Conservation (phyloP, 2,888 invertebrate species). For the Morpho achilles region DNA sequence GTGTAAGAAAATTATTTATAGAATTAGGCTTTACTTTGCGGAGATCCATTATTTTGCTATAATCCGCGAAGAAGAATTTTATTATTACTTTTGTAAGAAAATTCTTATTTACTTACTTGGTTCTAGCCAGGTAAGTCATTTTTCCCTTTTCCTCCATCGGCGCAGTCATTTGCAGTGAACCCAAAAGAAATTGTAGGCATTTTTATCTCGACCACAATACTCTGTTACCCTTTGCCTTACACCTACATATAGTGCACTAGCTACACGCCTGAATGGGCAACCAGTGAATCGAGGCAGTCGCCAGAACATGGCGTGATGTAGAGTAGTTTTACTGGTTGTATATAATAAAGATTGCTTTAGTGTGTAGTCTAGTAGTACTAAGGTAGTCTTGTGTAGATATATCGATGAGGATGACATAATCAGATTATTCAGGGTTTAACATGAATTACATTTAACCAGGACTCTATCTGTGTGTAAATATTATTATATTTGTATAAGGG, state of each 20-base stretch:
- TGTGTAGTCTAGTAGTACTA: no score
- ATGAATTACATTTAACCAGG: no score
- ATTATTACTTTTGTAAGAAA: no score
- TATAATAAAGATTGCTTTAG: no score
- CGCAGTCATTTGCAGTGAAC: slow-evolving; percentile 36
- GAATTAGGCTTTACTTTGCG: no score
- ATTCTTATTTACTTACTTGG: slow-evolving; percentile 2
- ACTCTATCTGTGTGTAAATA: no score
- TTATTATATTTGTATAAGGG: no score
- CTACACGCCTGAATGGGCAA: slow-evolving; percentile 54
- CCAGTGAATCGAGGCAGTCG: slow-evolving; percentile 59
- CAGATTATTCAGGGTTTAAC: no score
- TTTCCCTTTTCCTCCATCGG: slow-evolving; percentile 22
- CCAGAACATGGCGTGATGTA: slow-evolving; percentile 46
- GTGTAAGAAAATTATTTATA: not conserved
- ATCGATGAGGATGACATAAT: no score
- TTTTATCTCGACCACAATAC: slow-evolving; percentile 42
- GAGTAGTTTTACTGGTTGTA: slow-evolving; percentile 35
- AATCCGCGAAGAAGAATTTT: no score
- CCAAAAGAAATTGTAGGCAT: slow-evolving; percentile 34
- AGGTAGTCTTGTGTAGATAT: no score
- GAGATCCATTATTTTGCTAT: no score
- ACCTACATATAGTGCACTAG: slow-evolving; percentile 44
- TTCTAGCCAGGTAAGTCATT: slow-evolving; percentile 6
- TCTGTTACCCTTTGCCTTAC: slow-evolving; percentile 47